These are phyloP conservation scores for Coregonus suidteri DNA, from an alignment of 2,797 vertebrate species.

Conservation along the genomic window DNA sequence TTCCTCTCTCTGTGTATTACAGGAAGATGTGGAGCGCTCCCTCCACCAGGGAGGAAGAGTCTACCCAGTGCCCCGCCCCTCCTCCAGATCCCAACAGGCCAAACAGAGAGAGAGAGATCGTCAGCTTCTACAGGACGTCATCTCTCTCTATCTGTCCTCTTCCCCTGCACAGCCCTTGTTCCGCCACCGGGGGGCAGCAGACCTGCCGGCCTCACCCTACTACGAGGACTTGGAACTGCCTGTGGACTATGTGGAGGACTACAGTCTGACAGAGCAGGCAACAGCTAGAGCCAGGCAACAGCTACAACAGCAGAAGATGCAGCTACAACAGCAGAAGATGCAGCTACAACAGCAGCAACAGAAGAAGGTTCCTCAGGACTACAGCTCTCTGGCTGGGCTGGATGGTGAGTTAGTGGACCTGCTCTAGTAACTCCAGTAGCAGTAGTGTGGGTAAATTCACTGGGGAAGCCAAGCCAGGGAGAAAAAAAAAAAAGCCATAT, in stretches of 20 bases:
- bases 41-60: constrained; percentile 62
- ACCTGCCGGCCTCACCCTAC: constrained; percentile 70
- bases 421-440: not conserved
- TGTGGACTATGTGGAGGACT: constrained; percentile 77
- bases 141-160: constrained; percentile 79
- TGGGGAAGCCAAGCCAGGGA: no score
- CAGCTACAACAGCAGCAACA: constrained; percentile 51
- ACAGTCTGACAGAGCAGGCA: constrained; percentile 68
- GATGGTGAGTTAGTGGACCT: constrained; percentile 64
- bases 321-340: constrained; percentile 32
- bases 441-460: no score
- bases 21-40: constrained; percentile 73
- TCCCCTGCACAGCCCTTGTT: constrained; percentile 68
- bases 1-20: constrained; percentile 21
- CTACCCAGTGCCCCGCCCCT: constrained; percentile 62
- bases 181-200: constrained; percentile 69
- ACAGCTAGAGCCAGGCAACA: constrained; percentile 30
- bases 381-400: constrained; percentile 55
- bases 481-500: no score
- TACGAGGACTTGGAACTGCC: constrained; percentile 76
- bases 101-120: constrained; percentile 68
- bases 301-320: constrained; percentile 35
- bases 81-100: constrained; percentile 56
- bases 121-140: constrained; percentile 84
- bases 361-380: constrained; percentile 41